Percentiles rank a stretch among this genome's conserved stretches.
Evolutionary conservation across 2,113 vertebrate species (phyloP).

Genomic region (Peromyscus californicus): DNA sequence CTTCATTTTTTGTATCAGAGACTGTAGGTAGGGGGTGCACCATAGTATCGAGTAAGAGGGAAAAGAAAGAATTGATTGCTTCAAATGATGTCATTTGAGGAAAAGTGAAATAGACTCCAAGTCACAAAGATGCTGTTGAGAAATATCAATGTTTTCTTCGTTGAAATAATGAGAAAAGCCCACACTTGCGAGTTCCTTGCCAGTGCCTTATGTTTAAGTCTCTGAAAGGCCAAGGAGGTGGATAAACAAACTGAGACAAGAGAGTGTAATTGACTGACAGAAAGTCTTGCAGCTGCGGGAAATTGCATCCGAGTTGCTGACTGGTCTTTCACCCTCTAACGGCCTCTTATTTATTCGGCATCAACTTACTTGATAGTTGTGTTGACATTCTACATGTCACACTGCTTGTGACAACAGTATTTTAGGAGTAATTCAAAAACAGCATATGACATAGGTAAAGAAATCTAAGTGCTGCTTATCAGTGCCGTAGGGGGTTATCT

Average conservation of each 20-base stretch:
- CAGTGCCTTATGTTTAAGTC: not conserved
- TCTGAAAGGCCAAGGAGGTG: not conserved
- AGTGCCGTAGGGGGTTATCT: accelerated
- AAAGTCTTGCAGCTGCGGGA: not conserved
- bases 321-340: not conserved
- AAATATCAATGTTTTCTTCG: not conserved
- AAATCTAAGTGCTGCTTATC: not conserved
- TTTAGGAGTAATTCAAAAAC: not conserved
- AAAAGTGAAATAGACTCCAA: not conserved
- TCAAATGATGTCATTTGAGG: not conserved
- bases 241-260: not conserved
- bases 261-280: not conserved
- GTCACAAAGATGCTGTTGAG: not conserved
- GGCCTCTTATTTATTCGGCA: not conserved
- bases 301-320: too few relatives aligned
- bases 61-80: accelerated
- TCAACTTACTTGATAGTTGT: not conserved
- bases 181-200: too few relatives aligned
- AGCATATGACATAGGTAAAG: not conserved
- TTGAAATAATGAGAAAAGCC: not conserved
- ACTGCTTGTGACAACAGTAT: not conserved
- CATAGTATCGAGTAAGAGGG: not conserved
- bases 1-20: not conserved
- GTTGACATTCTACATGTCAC: not conserved
- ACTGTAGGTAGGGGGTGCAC: not conserved